phyloP scores from a whole-genome alignment of 2,888 invertebrate genomes.

The Trissolcus japonicus region DNA sequence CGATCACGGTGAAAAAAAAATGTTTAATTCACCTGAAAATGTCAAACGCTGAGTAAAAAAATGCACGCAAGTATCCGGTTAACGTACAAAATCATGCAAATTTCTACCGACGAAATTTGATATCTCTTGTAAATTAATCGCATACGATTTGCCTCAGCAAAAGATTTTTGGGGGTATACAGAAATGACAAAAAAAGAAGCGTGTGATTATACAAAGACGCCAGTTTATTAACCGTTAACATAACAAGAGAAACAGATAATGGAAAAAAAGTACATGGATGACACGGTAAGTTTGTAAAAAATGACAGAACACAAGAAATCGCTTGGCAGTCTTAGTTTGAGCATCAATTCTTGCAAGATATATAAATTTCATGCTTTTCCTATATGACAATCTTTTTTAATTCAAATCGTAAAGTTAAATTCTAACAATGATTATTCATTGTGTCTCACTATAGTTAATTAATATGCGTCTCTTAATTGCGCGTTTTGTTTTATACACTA shows the following conservation, averaged over 20 bases:
- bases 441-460: conserved; percentile 22
- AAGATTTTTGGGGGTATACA: neutral
- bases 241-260: conserved; percentile 28
- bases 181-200: conserved; percentile 6
- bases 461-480: conserved; percentile 14
- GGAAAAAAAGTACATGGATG: conserved; percentile 18
- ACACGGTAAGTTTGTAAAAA: conserved; percentile 21
- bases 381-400: conserved; percentile 2
- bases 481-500: conserved; percentile 2
- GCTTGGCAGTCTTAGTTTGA: conserved; percentile 70
- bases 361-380: conserved; percentile 1
- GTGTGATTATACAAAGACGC: conserved; percentile 25
- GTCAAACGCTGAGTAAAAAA: conserved; percentile 1
- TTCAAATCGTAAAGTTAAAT: conserved; percentile 8
- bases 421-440: conserved; percentile 14
- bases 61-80: neutral
- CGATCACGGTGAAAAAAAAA: neutral
- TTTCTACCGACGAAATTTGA: neutral
- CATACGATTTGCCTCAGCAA: conserved; percentile 2
- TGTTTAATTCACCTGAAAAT: neutral
- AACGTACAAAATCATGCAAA: neutral
- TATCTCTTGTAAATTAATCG: neutral
- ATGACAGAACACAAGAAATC: conserved; percentile 53
- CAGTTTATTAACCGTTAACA: conserved; percentile 38
- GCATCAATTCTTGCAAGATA: conserved; percentile 57